phyloP scores from a whole-genome alignment of 2,888 invertebrate species.

The Crepidodera aurea region DNA sequence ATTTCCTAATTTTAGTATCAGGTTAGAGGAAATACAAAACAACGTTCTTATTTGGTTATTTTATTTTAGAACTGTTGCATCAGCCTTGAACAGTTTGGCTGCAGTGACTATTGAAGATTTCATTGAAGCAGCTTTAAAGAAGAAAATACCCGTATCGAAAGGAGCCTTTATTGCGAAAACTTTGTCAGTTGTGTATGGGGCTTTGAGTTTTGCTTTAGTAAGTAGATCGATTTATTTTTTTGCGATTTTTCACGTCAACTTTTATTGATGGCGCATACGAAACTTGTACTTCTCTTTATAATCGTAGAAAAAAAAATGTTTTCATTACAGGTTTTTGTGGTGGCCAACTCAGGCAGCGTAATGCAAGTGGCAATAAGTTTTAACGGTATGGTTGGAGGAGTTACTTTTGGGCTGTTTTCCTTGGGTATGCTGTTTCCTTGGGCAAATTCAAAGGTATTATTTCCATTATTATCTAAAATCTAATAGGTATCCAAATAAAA shows the following conservation, averaged over 20 bases:
- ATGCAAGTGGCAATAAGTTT: conserved; percentile 88
- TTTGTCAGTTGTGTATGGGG: conserved; percentile 75
- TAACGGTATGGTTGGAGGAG: conserved; percentile 89
- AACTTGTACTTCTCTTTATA: no score
- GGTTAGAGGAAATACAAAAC: no score
- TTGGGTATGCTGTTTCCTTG: conserved; percentile 90
- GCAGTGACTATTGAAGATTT: conserved; percentile 92
- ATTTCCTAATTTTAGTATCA: no score
- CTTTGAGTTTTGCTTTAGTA: conserved; percentile 71
- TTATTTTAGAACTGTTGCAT: conserved; percentile 85
- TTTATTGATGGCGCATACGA: no score
- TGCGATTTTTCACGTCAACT: neutral
- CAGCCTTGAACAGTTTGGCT: conserved; percentile 92
- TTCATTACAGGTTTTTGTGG: conserved; percentile 78
- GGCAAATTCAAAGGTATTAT: conserved; percentile 78
- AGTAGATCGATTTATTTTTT: neutral
- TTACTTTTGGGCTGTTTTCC: conserved; percentile 85
- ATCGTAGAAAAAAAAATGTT: no score
- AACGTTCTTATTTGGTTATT: no score
- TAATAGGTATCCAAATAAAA: no score
- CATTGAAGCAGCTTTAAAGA: conserved; percentile 74
- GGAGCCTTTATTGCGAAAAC: conserved; percentile 78
- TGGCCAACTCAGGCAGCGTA: conserved; percentile 86
- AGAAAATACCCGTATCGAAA: conserved; percentile 75
- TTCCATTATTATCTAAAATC: conserved; percentile 26